Percentiles rank a stretch among this genome's conserved stretches.
phyloP scores from a whole-genome alignment of 2,797 vertebrate species.

The Masticophis lateralis region DNA sequence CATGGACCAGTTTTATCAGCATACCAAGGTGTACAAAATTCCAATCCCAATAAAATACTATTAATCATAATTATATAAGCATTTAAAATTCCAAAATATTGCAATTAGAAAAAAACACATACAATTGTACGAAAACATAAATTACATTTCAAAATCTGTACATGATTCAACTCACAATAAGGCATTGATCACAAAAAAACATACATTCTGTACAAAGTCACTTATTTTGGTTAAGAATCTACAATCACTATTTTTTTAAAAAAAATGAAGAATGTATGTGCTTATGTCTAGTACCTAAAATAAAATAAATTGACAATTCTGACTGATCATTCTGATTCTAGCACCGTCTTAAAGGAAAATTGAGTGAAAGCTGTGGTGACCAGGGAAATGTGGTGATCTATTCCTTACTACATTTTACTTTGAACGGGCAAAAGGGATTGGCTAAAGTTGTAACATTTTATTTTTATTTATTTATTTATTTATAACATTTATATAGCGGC shows the following conservation, averaged over 20 bases:
- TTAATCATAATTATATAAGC: conserved; percentile 67
- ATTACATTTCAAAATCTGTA: conserved; percentile 84
- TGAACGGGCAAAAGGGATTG: conserved; percentile 51
- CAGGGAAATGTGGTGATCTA: conserved; percentile 35
- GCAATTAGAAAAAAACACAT: conserved; percentile 63
- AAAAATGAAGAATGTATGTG: conserved; percentile 48
- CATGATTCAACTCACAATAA: conserved; percentile 69
- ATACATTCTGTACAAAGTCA: conserved; percentile 63
- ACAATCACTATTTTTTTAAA: conserved; percentile 37
- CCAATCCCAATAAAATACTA: conserved; percentile 56
- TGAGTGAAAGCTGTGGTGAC: background rate
- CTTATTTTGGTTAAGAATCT: conserved; percentile 56
- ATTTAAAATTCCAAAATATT: conserved; percentile 66
- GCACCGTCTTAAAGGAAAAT: background rate
- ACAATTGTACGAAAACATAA: conserved; percentile 80
- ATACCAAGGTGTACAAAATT: background rate
- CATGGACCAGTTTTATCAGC: conserved; percentile 61
- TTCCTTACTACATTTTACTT: conserved; percentile 51
- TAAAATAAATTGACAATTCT: conserved; percentile 48
- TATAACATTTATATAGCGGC: background rate
- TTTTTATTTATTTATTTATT: background rate
- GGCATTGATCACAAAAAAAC: conserved; percentile 46
- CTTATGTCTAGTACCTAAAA: conserved; percentile 59
- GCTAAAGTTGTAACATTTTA: conserved; percentile 52
- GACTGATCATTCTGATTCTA: background rate